Base-by-base conservation (phyloP, 2,797 vertebrate genomes). In the Microctenopoma lineatum region DNA sequence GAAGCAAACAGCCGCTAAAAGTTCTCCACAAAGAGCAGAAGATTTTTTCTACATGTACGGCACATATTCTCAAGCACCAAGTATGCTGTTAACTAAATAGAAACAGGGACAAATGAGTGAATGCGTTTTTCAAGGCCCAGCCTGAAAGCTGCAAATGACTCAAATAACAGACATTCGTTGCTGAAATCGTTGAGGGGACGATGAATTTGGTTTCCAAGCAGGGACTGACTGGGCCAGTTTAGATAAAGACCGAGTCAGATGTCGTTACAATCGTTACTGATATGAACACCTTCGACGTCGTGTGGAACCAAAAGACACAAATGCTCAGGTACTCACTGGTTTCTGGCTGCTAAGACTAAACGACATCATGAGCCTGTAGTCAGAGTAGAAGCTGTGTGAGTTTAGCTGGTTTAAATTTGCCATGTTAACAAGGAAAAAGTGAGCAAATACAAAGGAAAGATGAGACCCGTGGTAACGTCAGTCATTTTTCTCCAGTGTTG, bases 1-100 rank as follows among this genome's bases (percentile, higher is more conserved):
- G 80, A 75, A 65, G 78, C 75, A 58, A 89, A 83, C 42, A 77
- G 45, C 50, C 16, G 52, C 70, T 54, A 7, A 57, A 66, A 57
- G 45, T 81, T 77, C 50, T 79, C 60, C 55, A 14, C 51, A 44
- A 36, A 59, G 55, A 54, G 45, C 39, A 15, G 48, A 27, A 16
- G 21, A 53, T 66, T 59, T 59, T 50, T 59, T 46, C 48, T 9
- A 66, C 52, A 65, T 26, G 32, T 51, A 32, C 2, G 6, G 27
- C 16, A 53, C 11, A 66, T 18, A 4, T 53, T 54, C 27, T 18
- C 39, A 21, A 14, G 11, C 27, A 55, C 0, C 58, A 18, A 29
- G 18, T 41, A 26, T 27, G 15, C 11, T 51, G 6, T 42, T 18
- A 44, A 51, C 21, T 14, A 7, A 11, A 11, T 15, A 50, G 14